Percentiles rank a stretch among this genome's conserved stretches.
Conservation (phyloP, 2,888 invertebrate species). For the Hypomecis atomaria region DNA sequence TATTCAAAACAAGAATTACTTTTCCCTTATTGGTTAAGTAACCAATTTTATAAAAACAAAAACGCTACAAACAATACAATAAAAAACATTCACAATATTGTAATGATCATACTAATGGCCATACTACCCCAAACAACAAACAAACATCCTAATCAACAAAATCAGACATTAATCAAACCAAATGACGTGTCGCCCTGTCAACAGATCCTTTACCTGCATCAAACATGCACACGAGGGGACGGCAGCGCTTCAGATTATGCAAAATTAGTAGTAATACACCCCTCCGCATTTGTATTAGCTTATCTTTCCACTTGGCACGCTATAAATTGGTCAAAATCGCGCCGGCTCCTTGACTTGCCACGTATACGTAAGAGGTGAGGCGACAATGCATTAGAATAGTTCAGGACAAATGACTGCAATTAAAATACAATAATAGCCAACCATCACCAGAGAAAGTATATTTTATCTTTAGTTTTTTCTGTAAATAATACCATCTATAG, state of each 20-base stretch:
- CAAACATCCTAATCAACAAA: slow-evolving; percentile 19
- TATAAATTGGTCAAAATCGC: slow-evolving; percentile 84
- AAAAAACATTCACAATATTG: too few relatives aligned
- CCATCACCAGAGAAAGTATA: too few relatives aligned
- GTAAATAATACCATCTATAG: too few relatives aligned
- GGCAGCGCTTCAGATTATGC: slow-evolving; percentile 57
- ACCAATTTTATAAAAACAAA: too few relatives aligned
- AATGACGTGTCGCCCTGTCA: slow-evolving; percentile 38
- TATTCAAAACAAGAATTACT: too few relatives aligned
- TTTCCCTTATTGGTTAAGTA: too few relatives aligned
- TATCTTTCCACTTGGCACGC: slow-evolving; percentile 84
- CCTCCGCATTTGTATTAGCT: slow-evolving; percentile 79
- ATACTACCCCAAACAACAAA: neutral
- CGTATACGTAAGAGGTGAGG: slow-evolving; percentile 69
- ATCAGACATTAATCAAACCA: slow-evolving; percentile 28
- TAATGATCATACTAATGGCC: too few relatives aligned
- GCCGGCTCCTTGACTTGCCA: slow-evolving; percentile 73
- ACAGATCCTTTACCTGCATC: slow-evolving; percentile 46
- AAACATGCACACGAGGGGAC: slow-evolving; percentile 51
- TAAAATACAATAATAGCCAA: neutral
- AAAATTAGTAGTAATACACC: slow-evolving; percentile 81
- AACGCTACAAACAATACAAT: too few relatives aligned
- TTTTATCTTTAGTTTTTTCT: too few relatives aligned
- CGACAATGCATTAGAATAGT: slow-evolving; percentile 43
- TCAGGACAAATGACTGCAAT: neutral